These are phyloP conservation scores for Montipora efflorescens DNA, from an alignment of 64 coral and sea anemone genomes.

Conservation along the genomic window DNA sequence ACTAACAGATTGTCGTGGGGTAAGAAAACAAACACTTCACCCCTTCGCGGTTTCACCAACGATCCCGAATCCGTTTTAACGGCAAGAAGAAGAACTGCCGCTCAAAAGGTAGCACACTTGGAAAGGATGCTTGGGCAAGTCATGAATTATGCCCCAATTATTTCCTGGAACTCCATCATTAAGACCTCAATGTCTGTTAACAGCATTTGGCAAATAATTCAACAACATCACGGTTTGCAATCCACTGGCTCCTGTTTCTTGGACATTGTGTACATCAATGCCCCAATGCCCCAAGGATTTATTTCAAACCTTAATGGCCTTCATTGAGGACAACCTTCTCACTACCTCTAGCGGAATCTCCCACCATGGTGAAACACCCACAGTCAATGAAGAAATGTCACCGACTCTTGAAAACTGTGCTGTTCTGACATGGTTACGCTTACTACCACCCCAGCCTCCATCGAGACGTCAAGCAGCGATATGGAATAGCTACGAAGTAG, in stretches of 20 bases:
- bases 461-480: constrained; percentile 18
- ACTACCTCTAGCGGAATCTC: neutral
- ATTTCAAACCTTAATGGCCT: neutral
- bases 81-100: neutral
- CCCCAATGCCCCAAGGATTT: constrained; percentile 1
- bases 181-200: constrained; percentile 18
- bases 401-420: constrained; percentile 39
- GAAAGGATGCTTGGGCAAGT: constrained; percentile 2
- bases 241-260: no score
- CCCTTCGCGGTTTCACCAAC: constrained; percentile 1
- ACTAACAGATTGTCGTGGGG: neutral
- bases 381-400: constrained; percentile 5
- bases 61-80: neutral
- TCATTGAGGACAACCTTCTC: constrained; percentile 48
- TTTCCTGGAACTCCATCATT: neutral
- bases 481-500: constrained; percentile 26
- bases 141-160: no score
- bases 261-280: neutral
- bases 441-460: constrained; percentile 34
- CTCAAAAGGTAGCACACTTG: neutral
- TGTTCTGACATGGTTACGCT: constrained; percentile 28
- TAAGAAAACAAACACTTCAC: constrained; percentile 38
- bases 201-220: neutral
- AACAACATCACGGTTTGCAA: neutral
- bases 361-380: neutral